Base-by-base conservation (phyloP, 1,140 invertebrate species). In the Aphelinus certus region DNA sequence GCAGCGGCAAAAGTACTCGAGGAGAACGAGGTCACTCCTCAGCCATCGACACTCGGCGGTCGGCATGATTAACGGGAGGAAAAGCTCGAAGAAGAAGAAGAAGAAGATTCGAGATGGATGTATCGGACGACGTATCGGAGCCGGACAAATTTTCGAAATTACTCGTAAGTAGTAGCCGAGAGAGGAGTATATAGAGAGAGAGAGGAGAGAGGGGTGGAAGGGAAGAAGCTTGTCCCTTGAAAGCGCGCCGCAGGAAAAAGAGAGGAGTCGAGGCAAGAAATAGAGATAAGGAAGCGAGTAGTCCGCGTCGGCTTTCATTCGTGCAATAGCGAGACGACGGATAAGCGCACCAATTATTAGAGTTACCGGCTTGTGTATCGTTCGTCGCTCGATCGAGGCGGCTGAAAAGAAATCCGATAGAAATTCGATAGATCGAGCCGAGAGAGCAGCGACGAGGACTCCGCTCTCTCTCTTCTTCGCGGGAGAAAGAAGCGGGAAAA, bases 331-430 rank as follows among this genome's bases (percentile, higher is more conserved):
- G 74, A 79, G 78, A 80, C 79, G 76, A 77, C 78, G 80, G 79
- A 81, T 83, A 81, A 84, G 80, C 81, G 66, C 58, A 80, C 73
- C 84, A 82, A 84, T 84, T 85, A 85, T 84, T 81, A 83, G 79
- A 80, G 80, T 83, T 81, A 79, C 78, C 78, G 75, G 79, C 70
- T 78, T 78, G 76, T 79, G 79, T 81, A 80, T 82, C 79, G 82
- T 83, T 83, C 78, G 81, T 80, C 82, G 82, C 73, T 77, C 80
- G 80, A 81, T 82, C 80, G 83, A 79, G 77, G 69, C 77, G 64
- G 77, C 64, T 79, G 75, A 81, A 79, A 82, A 83, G 81, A 83
- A 82, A 84, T 84, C 78, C 81, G 79, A 84, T 84, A 83, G 78
- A 79, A 83, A 82, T 80, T 73, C 78, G 73, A 82, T 79, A 64